Evolutionary conservation across 2,113 vertebrate species (phyloP), one percentile per base, ranked within the genome.

Genomic region (Salminus brasiliensis): DNA sequence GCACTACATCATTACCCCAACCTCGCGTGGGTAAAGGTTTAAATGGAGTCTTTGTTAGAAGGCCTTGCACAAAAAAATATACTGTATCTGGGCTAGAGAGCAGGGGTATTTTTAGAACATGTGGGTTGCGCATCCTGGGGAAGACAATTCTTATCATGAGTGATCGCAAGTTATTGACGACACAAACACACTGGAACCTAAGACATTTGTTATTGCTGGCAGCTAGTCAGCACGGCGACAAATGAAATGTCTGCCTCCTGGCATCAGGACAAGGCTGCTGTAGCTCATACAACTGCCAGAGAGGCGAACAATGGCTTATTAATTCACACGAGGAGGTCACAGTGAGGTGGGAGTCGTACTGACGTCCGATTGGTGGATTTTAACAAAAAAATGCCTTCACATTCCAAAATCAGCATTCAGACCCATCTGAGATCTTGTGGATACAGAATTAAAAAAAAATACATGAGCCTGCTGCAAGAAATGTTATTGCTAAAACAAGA

Each of bases 261-360:
- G 81, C 81, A 41, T 69, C 18, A 18, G 21, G 23, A 77, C 72
- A 73, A 67, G 45, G 36, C 72, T 70, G 45, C 45, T 41, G 66
- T 41, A 23, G 53, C 47, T 76, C 65, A 62, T 49, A 79, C 25
- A 47, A 59, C 36, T 34, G 27, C 59, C 72, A 79, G 36, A 62
- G 47, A 63, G 41, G 16, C 25, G 13, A 83, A 83, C 83, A 85
- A 83, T 81, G 49, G 55, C 29, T 70, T 74, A 87, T 85, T 85
- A 79, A 83, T 85, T 67, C 52, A 68, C 62, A 65, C 23, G 39
- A 45, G 63, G 66, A 79, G 62, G 66, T 60, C 25, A 55, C 60
- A 18, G 72, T 59, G 27, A 68, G 36, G 49, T 52, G 69, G 47
- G 57, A 72, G 62, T 45, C 7, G 1, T n/a, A 74, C 29, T 34